Conservation (phyloP, 2,888 invertebrate species). For the Drosophila nr. perissopoda region DNA sequence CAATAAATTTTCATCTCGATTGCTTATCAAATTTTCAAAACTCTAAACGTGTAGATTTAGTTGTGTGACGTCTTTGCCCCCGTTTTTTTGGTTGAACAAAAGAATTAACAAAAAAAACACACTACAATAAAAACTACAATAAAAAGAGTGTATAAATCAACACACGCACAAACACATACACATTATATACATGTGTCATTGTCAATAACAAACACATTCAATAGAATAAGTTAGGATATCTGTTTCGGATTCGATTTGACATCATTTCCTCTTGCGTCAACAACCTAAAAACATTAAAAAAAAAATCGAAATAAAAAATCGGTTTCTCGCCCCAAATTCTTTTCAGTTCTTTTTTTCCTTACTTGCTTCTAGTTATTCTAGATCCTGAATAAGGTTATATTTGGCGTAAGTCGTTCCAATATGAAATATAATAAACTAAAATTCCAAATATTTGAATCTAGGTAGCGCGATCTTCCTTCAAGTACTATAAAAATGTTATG, state of each 20-base stretch:
- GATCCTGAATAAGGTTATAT: background rate
- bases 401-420: no score
- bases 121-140: constrained; percentile 6
- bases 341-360: background rate
- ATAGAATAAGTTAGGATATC: background rate
- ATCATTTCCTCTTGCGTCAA: background rate
- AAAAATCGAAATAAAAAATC: background rate
- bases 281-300: no score
- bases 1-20: constrained; percentile 61
- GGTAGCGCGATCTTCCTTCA: background rate
- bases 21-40: constrained; percentile 63
- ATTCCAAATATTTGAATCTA: background rate
- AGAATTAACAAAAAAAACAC: constrained; percentile 10
- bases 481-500: background rate
- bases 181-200: constrained; percentile 17
- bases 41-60: constrained; percentile 71
- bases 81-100: constrained; percentile 40
- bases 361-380: background rate
- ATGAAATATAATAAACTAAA: background rate
- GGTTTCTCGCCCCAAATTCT: background rate
- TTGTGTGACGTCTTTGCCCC: constrained; percentile 75
- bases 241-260: constrained; percentile 2
- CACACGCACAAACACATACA: constrained; percentile 29
- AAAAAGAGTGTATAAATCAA: constrained; percentile 15
- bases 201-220: constrained; percentile 30